phyloP scores from a whole-genome alignment of 2,888 invertebrate species.

The Brachyptera putata region DNA sequence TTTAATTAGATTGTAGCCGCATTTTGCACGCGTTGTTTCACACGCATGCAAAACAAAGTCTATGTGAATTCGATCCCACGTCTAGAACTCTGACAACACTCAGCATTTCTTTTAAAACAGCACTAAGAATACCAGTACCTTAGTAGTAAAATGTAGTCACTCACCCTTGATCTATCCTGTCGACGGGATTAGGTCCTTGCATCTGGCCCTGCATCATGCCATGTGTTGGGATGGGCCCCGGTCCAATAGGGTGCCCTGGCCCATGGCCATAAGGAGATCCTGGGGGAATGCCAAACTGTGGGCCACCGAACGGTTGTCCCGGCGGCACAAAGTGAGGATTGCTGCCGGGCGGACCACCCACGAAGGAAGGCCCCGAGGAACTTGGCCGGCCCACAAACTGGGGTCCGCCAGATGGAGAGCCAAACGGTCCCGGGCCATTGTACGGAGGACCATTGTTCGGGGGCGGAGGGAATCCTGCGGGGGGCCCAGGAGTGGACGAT shows the following conservation, averaged over 20 bases:
- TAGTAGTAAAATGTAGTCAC: slow-evolving; percentile 43
- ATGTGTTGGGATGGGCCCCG: slow-evolving; percentile 59
- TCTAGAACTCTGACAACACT: too few relatives aligned
- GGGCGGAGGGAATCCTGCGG: slow-evolving; percentile 49
- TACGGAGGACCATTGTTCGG: slow-evolving; percentile 55
- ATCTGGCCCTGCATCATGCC: slow-evolving; percentile 57
- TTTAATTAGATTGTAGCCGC: too few relatives aligned
- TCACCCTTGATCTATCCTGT: slow-evolving; percentile 73
- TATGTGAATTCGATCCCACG: too few relatives aligned
- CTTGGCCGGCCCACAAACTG: slow-evolving; percentile 62
- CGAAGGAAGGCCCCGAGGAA: slow-evolving; percentile 42
- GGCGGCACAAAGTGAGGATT: slow-evolving; percentile 63
- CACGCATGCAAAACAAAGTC: too few relatives aligned
- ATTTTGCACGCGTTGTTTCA: too few relatives aligned
- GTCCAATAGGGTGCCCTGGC: slow-evolving; percentile 53
- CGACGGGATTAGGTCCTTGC: slow-evolving; percentile 72
- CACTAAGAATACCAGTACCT: too few relatives aligned
- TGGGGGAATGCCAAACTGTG: slow-evolving; percentile 66
- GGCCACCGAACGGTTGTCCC: slow-evolving; percentile 58
- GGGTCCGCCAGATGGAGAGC: slow-evolving; percentile 62
- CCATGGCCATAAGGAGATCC: slow-evolving; percentile 67
- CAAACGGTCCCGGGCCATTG: slow-evolving; percentile 66
- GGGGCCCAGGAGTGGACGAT: slow-evolving; percentile 73
- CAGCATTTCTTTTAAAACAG: too few relatives aligned
- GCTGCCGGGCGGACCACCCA: slow-evolving; percentile 54